These are phyloP conservation scores for Dromas ardeola DNA, from an alignment of 2,113 vertebrate species.

Conservation along the genomic window DNA sequence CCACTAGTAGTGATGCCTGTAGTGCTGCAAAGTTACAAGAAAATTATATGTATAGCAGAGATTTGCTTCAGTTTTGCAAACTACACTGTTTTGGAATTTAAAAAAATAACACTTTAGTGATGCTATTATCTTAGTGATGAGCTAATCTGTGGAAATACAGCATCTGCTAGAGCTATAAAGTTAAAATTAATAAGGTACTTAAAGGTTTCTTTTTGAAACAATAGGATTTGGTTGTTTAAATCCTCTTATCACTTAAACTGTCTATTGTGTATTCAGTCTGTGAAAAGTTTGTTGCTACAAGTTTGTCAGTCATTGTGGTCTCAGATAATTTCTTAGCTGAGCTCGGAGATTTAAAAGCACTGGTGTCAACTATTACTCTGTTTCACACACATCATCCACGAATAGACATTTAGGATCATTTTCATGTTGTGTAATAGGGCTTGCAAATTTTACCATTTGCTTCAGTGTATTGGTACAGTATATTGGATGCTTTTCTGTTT, in stretches of 20 bases:
- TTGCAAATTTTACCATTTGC: not conserved
- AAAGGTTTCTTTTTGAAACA: slow-evolving; percentile 42
- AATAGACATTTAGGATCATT: not conserved
- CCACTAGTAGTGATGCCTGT: not conserved
- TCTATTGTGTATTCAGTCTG: not conserved
- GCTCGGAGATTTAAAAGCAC: not conserved
- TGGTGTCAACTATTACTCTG: not conserved
- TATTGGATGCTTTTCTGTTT: not conserved
- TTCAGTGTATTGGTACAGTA: not conserved
- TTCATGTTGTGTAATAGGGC: not conserved
- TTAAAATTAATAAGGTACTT: slow-evolving; percentile 55
- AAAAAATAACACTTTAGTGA: not conserved
- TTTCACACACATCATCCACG: not conserved
- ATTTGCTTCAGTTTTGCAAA: not conserved
- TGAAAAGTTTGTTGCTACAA: slow-evolving; percentile 18
- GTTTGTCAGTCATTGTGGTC: slow-evolving; percentile 24
- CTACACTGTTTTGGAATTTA: not conserved
- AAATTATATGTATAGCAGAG: not conserved
- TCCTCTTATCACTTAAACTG: not conserved
- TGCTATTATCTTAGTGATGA: not conserved
- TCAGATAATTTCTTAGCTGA: not conserved
- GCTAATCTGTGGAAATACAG: slow-evolving; percentile 22
- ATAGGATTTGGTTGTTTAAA: slow-evolving; percentile 1
- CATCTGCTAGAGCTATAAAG: slow-evolving; percentile 31
- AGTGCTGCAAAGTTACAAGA: not conserved